These are phyloP conservation scores for Saccostrea echinata DNA, from an alignment of 1,140 invertebrate genomes.

Conservation along the genomic window DNA sequence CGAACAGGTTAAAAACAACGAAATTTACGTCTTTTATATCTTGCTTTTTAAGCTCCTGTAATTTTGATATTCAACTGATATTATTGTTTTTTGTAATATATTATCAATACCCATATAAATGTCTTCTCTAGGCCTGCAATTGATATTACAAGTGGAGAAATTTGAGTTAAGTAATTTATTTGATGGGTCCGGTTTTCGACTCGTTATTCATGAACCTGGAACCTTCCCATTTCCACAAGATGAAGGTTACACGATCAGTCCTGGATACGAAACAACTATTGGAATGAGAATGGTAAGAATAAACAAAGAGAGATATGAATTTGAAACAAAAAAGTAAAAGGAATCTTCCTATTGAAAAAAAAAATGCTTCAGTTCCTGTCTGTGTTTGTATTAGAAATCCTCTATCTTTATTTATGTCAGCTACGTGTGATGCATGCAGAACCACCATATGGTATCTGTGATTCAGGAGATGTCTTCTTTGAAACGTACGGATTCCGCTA, in stretches of 20 bases:
- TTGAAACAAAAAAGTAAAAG: too few species aligned
- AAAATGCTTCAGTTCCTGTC: too few species aligned
- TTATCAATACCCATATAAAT: too few species aligned
- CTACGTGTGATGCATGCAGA: not conserved
- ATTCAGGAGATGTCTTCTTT: constrained; percentile 12
- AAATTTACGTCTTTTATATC: too few species aligned
- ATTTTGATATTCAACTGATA: too few species aligned
- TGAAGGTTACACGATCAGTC: constrained; percentile 56
- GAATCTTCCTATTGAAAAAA: too few species aligned
- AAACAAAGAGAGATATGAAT: too few species aligned
- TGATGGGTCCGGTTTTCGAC: constrained; percentile 55
- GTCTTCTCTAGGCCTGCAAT: constrained; percentile 44
- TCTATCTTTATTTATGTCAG: not conserved
- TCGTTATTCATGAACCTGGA: constrained; percentile 60
- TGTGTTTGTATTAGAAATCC: too few species aligned
- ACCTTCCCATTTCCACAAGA: constrained; percentile 58
- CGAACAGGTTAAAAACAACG: too few species aligned
- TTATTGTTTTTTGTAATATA: too few species aligned
- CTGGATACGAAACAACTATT: constrained; percentile 59
- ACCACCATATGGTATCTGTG: constrained; percentile 31
- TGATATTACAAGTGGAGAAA: constrained; percentile 57
- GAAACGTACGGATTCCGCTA: constrained; percentile 36
- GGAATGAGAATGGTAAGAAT: constrained; percentile 48
- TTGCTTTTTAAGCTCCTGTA: too few species aligned
- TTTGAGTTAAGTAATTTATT: constrained; percentile 54